phyloP scores from a whole-genome alignment of 1,140 invertebrate genomes.

The Holcopasites calliopsidis region DNA sequence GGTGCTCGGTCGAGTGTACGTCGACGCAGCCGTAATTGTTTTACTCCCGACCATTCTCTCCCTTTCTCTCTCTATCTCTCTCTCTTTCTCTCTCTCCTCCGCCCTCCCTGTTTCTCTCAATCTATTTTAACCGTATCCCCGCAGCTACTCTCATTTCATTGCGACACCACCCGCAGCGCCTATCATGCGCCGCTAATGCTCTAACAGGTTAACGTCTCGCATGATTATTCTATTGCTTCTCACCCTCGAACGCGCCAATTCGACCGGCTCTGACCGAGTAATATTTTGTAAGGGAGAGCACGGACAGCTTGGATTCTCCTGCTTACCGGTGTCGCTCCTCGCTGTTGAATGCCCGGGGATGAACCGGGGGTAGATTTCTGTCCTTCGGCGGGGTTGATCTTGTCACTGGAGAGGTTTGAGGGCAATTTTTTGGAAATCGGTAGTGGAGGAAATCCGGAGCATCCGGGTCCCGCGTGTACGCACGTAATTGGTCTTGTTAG shows the following conservation, averaged over 20 bases:
- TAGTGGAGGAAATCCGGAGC: too few relatives aligned
- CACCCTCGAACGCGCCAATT: constrained; percentile 54
- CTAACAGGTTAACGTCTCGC: constrained; percentile 77
- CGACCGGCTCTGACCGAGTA: constrained; percentile 40
- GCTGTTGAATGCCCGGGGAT: too few relatives aligned
- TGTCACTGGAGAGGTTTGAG: too few relatives aligned
- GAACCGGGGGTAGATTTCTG: too few relatives aligned
- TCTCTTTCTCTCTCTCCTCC: neutral
- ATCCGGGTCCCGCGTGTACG: too few relatives aligned
- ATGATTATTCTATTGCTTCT: constrained; percentile 66
- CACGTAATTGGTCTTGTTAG: too few relatives aligned
- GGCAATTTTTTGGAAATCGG: too few relatives aligned
- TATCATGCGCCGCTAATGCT: constrained; percentile 77
- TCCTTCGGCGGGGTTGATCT: too few relatives aligned
- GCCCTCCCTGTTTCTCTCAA: constrained; percentile 66
- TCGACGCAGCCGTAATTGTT: constrained; percentile 78
- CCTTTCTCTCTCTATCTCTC: neutral
- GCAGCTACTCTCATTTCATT: constrained; percentile 77
- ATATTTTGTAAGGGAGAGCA: constrained; percentile 42
- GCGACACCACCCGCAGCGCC: constrained; percentile 77
- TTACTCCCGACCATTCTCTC: constrained; percentile 69
- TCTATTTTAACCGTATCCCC: constrained; percentile 73
- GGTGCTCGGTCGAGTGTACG: constrained; percentile 77
- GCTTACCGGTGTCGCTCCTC: neutral
- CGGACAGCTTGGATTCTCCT: neutral